Conservation (phyloP, 2,113 vertebrate genomes). For the Meles meles region DNA sequence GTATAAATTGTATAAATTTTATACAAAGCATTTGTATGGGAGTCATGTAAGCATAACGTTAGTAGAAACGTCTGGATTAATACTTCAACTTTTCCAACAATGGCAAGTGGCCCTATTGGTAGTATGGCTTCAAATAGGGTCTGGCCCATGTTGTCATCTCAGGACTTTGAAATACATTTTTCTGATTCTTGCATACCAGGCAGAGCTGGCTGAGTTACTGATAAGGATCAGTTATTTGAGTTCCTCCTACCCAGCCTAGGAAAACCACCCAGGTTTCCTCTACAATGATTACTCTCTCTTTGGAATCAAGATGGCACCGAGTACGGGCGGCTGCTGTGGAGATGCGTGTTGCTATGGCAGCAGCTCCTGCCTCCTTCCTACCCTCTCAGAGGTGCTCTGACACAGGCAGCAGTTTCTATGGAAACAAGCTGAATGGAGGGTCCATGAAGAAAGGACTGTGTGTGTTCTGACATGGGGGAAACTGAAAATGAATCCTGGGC, state of each 20-base stretch:
- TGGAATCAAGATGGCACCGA: background rate
- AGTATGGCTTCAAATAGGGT: background rate
- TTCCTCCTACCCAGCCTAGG: background rate
- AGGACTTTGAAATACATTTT: background rate
- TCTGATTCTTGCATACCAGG: background rate
- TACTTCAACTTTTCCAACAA: background rate
- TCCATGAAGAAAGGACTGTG: constrained; percentile 55
- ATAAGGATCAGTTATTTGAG: background rate
- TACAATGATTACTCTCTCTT: background rate
- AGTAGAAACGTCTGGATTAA: background rate
- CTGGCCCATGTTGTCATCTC: background rate
- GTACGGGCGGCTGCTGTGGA: constrained; percentile 12
- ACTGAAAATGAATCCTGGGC: constrained; percentile 35
- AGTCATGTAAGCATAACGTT: rapidly evolving
- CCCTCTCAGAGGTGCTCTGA: constrained; percentile 54
- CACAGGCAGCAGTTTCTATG: constrained; percentile 69
- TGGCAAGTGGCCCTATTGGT: background rate
- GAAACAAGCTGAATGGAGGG: constrained; percentile 56
- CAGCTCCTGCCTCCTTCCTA: constrained; percentile 40
- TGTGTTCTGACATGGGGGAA: constrained; percentile 28
- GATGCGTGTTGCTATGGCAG: constrained; percentile 66
- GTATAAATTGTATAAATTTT: no score
- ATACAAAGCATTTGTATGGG: background rate
- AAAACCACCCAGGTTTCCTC: background rate
- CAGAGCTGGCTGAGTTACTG: background rate